These are phyloP conservation scores for Andricus grossulariae DNA, from an alignment of 1,140 invertebrate species.

Conservation along the genomic window DNA sequence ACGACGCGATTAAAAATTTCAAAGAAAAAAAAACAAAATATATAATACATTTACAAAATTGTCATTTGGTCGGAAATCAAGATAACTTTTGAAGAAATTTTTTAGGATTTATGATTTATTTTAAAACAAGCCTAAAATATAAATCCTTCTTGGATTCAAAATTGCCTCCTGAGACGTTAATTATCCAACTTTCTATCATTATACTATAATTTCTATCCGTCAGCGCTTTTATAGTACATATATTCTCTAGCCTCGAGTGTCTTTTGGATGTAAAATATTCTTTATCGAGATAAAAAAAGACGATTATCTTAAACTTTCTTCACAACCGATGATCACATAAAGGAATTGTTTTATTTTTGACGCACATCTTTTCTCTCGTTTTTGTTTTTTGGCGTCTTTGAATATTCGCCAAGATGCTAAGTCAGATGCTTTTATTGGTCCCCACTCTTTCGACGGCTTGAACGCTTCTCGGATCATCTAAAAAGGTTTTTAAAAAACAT, in stretches of 20 bases:
- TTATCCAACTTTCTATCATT: too few species aligned
- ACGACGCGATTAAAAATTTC: too few species aligned
- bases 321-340: conserved; percentile 63
- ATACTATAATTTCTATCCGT: neutral
- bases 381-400: conserved; percentile 66
- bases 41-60: too few species aligned
- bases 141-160: too few species aligned
- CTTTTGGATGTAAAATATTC: neutral
- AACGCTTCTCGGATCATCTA: conserved; percentile 75
- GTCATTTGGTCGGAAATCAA: too few species aligned
- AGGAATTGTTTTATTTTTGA: conserved; percentile 66
- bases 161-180: too few species aligned
- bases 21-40: too few species aligned
- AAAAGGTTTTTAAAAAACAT: conserved; percentile 34
- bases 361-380: conserved; percentile 63
- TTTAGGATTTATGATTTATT: too few species aligned
- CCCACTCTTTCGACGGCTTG: conserved; percentile 76
- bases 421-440: conserved; percentile 70
- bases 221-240: neutral
- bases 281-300: conserved; percentile 35
- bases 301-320: conserved; percentile 61
- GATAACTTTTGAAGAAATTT: too few species aligned
- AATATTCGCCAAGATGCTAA: conserved; percentile 71
- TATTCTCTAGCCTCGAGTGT: neutral
- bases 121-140: too few species aligned